A percentile compares a stretch with the other conserved stretches of the same genome.
phyloP scores from a whole-genome alignment of 2,797 vertebrate species.

The Sebastes minor region DNA sequence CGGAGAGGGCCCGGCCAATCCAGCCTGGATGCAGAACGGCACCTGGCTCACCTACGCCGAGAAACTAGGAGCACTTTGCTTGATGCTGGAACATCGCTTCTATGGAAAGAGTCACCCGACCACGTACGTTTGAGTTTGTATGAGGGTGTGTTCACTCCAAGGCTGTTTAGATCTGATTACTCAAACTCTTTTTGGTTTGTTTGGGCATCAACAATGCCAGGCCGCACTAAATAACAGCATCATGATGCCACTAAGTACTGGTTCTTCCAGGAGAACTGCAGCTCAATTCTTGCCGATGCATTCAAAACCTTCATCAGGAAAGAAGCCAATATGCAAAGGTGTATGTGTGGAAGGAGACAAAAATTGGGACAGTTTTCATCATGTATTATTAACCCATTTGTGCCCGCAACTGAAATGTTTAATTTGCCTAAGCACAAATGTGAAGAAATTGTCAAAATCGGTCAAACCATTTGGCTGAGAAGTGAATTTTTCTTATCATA shows the following conservation, averaged over 20 bases:
- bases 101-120: constrained; percentile 81
- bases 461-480: too few relatives aligned
- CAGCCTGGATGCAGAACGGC: constrained; percentile 69
- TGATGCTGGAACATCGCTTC: constrained; percentile 81
- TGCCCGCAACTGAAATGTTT: too few relatives aligned
- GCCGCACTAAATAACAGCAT: not conserved
- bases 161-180: not conserved
- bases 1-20: constrained; percentile 73
- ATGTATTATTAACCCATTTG: not conserved
- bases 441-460: too few relatives aligned
- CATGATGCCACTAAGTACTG: not conserved
- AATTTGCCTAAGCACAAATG: too few relatives aligned
- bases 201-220: not conserved
- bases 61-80: constrained; percentile 74
- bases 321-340: not conserved
- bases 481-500: too few relatives aligned
- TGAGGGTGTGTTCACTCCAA: not conserved
- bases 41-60: constrained; percentile 75
- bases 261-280: not conserved
- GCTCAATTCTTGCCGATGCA: not conserved
- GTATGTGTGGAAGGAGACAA: not conserved
- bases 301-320: not conserved
- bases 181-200: not conserved
- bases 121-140: constrained; percentile 26
- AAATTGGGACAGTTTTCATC: not conserved